Conservation (phyloP, 2,888 invertebrate species). For the Ommatoiulus sabulosus region DNA sequence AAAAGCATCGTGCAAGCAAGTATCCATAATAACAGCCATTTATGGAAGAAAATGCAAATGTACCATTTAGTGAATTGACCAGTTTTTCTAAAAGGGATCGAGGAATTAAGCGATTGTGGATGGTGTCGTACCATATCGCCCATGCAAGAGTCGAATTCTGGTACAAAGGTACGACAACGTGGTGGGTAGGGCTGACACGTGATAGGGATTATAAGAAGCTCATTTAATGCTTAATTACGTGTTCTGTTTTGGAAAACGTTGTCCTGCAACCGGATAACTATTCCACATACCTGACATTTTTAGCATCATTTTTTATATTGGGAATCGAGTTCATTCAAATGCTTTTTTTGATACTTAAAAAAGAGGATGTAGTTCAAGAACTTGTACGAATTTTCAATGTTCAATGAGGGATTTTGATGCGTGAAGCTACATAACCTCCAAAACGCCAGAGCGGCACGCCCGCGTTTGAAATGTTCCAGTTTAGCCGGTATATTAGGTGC, state of each 20-base stretch:
- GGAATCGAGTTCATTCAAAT: conserved; percentile 5
- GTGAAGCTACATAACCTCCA: conserved; percentile 30
- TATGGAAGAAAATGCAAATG: too few species aligned
- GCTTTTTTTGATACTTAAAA: not conserved
- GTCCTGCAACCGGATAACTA: not conserved
- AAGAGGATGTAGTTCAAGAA: conserved; percentile 23
- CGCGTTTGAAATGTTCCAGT: not conserved
- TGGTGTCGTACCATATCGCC: too few species aligned
- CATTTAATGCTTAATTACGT: not conserved
- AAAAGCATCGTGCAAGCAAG: too few species aligned
- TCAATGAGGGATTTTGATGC: conserved; percentile 24
- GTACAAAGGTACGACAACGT: too few species aligned
- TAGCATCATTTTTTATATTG: conserved; percentile 21
- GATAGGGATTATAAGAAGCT: not conserved
- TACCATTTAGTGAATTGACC: too few species aligned
- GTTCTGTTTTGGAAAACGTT: not conserved
- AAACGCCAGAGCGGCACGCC: not conserved
- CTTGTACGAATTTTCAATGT: conserved; percentile 43
- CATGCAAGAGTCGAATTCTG: too few species aligned
- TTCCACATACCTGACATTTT: conserved; percentile 31
- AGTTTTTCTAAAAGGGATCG: too few species aligned
- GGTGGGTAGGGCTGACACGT: too few species aligned
- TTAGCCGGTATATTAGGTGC: not conserved
- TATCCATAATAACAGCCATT: too few species aligned
- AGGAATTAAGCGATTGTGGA: too few species aligned